Conservation (phyloP, 2,888 invertebrate species). For the Zaprionus lineosus region DNA sequence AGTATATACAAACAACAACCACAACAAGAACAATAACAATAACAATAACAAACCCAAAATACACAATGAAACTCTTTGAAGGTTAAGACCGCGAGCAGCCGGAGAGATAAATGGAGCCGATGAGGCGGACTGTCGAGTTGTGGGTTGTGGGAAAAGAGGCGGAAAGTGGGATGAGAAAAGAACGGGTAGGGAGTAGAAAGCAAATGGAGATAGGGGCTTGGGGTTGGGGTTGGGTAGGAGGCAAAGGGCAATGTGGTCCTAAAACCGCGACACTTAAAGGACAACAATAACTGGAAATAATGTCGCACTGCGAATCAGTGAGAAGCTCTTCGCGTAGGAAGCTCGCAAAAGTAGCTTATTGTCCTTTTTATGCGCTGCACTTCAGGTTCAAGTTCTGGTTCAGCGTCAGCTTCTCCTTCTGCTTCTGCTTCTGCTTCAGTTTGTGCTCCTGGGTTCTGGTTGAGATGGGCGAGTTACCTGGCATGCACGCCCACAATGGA, state of each 20-base stretch:
- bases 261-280: slow-evolving; percentile 65
- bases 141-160: too few species aligned
- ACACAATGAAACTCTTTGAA: slow-evolving; percentile 73
- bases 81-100: slow-evolving; percentile 32
- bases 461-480: slow-evolving; percentile 9
- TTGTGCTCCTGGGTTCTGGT: too few species aligned
- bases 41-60: slow-evolving; percentile 1
- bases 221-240: too few species aligned
- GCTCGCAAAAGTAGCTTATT: slow-evolving; percentile 70
- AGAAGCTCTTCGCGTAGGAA: slow-evolving; percentile 62
- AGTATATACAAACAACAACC: too few species aligned
- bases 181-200: too few species aligned
- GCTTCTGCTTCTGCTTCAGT: too few species aligned
- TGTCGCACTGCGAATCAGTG: slow-evolving; percentile 11
- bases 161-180: not conserved
- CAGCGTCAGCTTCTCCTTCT: not conserved
- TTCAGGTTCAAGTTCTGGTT: slow-evolving; percentile 28
- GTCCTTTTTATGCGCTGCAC: slow-evolving; percentile 75
- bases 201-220: not conserved
- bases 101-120: too few species aligned
- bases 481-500: too few species aligned
- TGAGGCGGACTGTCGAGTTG: too few species aligned
- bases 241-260: slow-evolving; percentile 20
- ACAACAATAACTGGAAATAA: slow-evolving; percentile 68
- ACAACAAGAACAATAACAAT: not conserved